Conservation (phyloP, 2,797 vertebrate genomes). For the Poecilia wingei region DNA sequence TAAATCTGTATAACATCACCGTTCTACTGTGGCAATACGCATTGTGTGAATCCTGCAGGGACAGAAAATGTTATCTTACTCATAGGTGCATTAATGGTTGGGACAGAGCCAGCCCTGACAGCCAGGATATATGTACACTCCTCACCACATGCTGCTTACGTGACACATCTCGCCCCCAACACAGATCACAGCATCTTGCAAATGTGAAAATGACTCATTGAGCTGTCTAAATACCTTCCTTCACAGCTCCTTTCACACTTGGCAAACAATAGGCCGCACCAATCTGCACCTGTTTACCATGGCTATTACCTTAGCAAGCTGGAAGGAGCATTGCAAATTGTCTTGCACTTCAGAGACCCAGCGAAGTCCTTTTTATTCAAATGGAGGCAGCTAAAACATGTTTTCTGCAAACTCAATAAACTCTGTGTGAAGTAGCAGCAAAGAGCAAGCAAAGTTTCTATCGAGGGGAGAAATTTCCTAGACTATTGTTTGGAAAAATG, state of each 20-base stretch:
- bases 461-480: neutral
- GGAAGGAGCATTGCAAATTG: slow-evolving; percentile 19
- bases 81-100: slow-evolving; percentile 3
- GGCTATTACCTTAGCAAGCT: slow-evolving; percentile 10
- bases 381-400: slow-evolving; percentile 11
- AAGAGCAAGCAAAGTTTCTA: neutral
- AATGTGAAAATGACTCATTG: slow-evolving; percentile 33
- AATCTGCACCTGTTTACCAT: slow-evolving; percentile 16
- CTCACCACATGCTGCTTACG: slow-evolving; percentile 14
- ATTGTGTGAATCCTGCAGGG: neutral
- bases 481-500: slow-evolving; percentile 3
- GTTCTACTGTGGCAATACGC: neutral
- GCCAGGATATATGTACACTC: slow-evolving; percentile 6
- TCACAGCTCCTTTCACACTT: slow-evolving; percentile 15
- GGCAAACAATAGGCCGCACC: slow-evolving; percentile 8
- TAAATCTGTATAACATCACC: neutral
- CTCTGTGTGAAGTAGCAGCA: neutral
- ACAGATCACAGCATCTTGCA: slow-evolving; percentile 14
- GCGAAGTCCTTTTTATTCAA: slow-evolving; percentile 2
- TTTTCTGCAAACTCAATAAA: slow-evolving; percentile 15
- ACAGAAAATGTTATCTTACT: slow-evolving; percentile 2
- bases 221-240: slow-evolving; percentile 16
- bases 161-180: slow-evolving; percentile 12
- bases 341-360: slow-evolving; percentile 10
- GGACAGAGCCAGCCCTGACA: neutral